Base-by-base conservation (phyloP, 2,888 invertebrate species). In the Drosophila maculinotata region DNA sequence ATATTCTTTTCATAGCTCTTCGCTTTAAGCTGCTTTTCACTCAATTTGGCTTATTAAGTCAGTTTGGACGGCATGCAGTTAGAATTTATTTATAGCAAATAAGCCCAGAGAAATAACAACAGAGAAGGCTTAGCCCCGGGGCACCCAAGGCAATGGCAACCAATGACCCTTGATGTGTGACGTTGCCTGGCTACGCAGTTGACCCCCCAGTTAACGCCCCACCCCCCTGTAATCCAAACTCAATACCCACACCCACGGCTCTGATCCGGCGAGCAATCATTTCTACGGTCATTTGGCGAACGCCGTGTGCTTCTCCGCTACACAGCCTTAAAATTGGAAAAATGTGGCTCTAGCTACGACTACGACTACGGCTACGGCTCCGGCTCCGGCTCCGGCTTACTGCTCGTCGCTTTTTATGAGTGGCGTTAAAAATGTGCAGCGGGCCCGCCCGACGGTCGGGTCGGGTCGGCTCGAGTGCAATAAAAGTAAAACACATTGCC, bases 311-410 rank as follows among this genome's bases (percentile, higher is more conserved):
- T 66, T n/a, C n/a, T n/a, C n/a, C n/a, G n/a, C 86, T 79, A 79
- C 83, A 87, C 83, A 87, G 85, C 83, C 87, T 87, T 87, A 77
- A 87, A 87, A 88, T 87, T 88, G 85, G 73, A 87, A 87, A 82
- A 73, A 76, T 80, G 74, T 67, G 28, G 45, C 20, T 20, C 20
- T 4, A 20, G 4, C 20, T 20, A 2, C 20, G 30, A 44, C n/a
- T 44, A n/a, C 30, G 6, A 30, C 30, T 20, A 20, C 36, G 36
- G 15, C 36, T 17, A 20, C 20, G 20, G 10, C 49, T 47, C 41
- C 25, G 28, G 39, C 53, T 25, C 20, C 10, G 33, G 51, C 48
- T 48, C 20, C 28, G 42, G 70, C 57, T 63, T 62, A 58, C 69
- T 42, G 76, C 83, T 81, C 86, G 77, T 77, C 79, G 75, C 69